Evolutionary conservation across 2,888 invertebrate genomes (phyloP).

Genomic region (Calameuta filiformis): DNA sequence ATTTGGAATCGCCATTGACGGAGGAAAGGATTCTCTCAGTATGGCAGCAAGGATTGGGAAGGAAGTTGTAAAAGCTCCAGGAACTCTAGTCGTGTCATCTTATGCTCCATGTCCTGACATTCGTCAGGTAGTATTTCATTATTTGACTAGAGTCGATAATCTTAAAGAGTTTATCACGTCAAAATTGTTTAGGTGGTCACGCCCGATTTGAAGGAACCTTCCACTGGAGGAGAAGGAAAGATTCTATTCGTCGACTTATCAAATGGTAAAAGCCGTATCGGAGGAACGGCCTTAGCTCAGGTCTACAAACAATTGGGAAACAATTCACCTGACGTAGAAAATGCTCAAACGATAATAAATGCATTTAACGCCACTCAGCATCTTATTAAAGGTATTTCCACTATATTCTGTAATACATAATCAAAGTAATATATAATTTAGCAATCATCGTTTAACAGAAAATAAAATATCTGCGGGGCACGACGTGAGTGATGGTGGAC

Average conservation of each 20-base stretch:
- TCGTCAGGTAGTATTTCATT: conserved; percentile 64
- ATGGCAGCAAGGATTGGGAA: conserved; percentile 92
- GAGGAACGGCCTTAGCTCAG: conserved; percentile 94
- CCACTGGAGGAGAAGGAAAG: conserved; percentile 71
- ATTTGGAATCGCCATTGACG: conserved; percentile 92
- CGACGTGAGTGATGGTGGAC: conserved; percentile 96
- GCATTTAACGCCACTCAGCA: conserved; percentile 88
- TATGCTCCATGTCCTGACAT: conserved; percentile 97
- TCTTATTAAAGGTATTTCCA: conserved; percentile 75
- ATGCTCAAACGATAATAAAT: conserved; percentile 74
- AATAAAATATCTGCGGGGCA: conserved; percentile 85
- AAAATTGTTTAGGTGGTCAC: conserved; percentile 74
- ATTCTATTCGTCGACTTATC: conserved; percentile 85
- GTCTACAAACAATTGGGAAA: conserved; percentile 87
- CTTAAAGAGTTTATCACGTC: background rate
- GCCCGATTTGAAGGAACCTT: conserved; percentile 87
- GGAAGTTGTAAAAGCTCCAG: conserved; percentile 80
- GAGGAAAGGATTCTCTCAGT: conserved; percentile 96
- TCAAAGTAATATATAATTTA: background rate
- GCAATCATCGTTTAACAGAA: conserved; percentile 66
- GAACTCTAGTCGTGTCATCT: conserved; percentile 94
- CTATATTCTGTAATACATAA: background rate
- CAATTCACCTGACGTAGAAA: conserved; percentile 82
- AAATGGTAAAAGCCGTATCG: conserved; percentile 79
- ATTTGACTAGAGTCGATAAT: conserved; percentile 1